A percentile compares a stretch with the other conserved stretches of the same genome.
Evolutionary conservation across 1,140 invertebrate species (phyloP).

Genomic region (Drosophila jambulina): DNA sequence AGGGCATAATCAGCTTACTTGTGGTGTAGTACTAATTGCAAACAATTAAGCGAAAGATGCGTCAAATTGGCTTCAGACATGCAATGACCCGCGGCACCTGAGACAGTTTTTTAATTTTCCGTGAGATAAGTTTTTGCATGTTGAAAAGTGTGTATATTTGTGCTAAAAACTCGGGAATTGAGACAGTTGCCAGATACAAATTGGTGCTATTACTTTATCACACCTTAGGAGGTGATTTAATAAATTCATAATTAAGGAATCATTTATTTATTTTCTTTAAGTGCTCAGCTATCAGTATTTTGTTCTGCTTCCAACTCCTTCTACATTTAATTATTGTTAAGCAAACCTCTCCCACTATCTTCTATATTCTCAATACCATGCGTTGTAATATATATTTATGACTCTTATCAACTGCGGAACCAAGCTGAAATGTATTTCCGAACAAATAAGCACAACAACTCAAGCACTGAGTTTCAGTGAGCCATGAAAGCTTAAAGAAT

Average conservation of each 20-base stretch:
- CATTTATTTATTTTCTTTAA: background rate
- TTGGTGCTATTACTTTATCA: background rate
- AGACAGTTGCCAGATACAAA: background rate
- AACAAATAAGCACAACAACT: conserved; percentile 2
- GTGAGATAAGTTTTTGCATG: conserved; percentile 3
- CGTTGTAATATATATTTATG: background rate
- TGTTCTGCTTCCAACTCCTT: background rate
- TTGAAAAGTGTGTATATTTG: background rate
- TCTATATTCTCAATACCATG: conserved; percentile 12
- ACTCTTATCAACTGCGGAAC: conserved; percentile 23
- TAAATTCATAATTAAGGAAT: background rate
- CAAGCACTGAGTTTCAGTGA: background rate
- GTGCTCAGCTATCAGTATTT: background rate
- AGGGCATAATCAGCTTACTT: conserved; percentile 57
- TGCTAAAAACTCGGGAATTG: background rate
- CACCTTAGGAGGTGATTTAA: background rate
- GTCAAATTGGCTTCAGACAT: conserved; percentile 53
- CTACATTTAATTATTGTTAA: background rate
- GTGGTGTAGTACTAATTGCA: conserved; percentile 59
- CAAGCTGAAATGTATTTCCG: conserved; percentile 5
- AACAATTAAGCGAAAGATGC: conserved; percentile 59
- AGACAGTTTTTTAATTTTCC: conserved; percentile 6
- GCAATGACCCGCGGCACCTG: conserved; percentile 28
- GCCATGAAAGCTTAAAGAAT: background rate
- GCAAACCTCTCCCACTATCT: conserved; percentile 7